Percentiles rank a stretch among this genome's conserved stretches.
Conservation (phyloP, 2,113 vertebrate genomes). For the Addax nasomaculatus region DNA sequence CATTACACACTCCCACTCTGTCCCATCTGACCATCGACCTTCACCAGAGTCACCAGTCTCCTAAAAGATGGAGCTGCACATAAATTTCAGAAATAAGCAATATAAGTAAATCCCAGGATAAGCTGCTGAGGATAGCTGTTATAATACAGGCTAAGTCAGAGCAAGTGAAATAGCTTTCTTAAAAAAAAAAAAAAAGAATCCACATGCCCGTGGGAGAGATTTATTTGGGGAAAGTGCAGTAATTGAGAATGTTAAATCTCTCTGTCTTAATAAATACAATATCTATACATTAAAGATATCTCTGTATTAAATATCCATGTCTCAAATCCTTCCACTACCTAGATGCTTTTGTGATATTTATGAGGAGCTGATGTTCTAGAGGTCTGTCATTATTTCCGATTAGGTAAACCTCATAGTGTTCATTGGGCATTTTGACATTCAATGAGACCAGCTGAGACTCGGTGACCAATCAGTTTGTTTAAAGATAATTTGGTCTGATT, state of each 20-base stretch:
- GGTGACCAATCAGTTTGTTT: not conserved
- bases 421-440: not conserved
- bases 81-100: not conserved
- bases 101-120: not conserved
- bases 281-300: not conserved
- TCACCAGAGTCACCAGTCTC: not conserved
- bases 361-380: not conserved
- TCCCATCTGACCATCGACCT: not conserved
- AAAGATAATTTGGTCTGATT: not conserved
- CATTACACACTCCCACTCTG: not conserved
- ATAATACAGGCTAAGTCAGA: not conserved
- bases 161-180: not conserved
- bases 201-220: not conserved
- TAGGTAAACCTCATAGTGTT: not conserved
- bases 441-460: not conserved
- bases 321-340: not conserved
- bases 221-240: not conserved
- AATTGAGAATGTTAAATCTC: not conserved
- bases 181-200: not conserved
- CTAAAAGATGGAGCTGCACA: not conserved
- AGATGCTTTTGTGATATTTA: not conserved
- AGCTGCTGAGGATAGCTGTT: not conserved
- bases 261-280: not conserved
- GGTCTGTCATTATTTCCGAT: not conserved
- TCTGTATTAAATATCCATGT: not conserved